phyloP scores from a whole-genome alignment of 2,113 vertebrate genomes.

The Todiramphus chloris region DNA sequence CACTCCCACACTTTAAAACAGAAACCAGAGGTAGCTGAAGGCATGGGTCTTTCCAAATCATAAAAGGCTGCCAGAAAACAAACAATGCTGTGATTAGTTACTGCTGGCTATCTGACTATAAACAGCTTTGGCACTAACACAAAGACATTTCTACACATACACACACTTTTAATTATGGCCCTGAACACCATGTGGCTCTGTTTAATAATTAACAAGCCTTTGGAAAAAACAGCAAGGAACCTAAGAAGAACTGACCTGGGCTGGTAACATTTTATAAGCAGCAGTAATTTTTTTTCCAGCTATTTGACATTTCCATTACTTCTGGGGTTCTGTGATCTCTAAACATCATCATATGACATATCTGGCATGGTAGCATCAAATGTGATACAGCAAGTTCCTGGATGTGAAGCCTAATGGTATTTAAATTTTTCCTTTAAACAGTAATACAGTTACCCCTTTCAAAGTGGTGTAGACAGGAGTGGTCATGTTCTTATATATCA shows the following conservation, averaged over 20 bases:
- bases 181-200: constrained; percentile 1
- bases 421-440: background rate
- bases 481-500: constrained; percentile 93
- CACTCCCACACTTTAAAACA: background rate
- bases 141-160: constrained; percentile 34
- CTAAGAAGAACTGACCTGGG: background rate
- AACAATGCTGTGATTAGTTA: constrained; percentile 17
- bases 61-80: constrained; percentile 29
- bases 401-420: background rate
- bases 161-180: constrained; percentile 17
- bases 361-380: background rate
- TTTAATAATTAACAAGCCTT: constrained; percentile 49
- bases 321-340: constrained; percentile 15
- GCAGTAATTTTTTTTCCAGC: background rate
- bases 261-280: constrained; percentile 25
- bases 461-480: constrained; percentile 90
- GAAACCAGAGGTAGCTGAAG: constrained; percentile 15
- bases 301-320: constrained; percentile 33
- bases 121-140: constrained; percentile 12
- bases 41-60: constrained; percentile 1
- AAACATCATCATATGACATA: background rate
- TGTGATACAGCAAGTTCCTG: constrained; percentile 19
- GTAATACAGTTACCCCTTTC: constrained; percentile 87
- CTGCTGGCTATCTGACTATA: constrained; percentile 3
- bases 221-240: constrained; percentile 6